Base-by-base conservation (phyloP, 53 echinoderm and acorn worm genomes). In the Hippasteria phrygiana region DNA sequence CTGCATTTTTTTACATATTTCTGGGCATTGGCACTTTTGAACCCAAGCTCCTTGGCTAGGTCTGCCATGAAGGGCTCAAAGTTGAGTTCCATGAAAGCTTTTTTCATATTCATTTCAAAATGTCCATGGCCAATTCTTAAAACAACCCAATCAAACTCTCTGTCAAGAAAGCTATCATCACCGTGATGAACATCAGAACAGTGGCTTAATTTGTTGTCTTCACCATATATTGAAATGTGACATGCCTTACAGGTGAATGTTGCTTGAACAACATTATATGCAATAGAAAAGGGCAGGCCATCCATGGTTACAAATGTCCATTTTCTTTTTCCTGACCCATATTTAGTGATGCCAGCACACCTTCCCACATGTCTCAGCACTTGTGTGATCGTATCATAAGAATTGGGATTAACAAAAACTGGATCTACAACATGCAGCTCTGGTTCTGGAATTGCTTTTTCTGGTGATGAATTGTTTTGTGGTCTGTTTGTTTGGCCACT, bases 101-200 rank as follows among this genome's bases (percentile, higher is more conserved):
- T 87, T 73, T 73, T 74, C 94, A 89, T 91, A 32, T 91, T 94
- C 94, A 94, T 94, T 42, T 94, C 91, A 46, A 86, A 74, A 66
- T 94, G 90, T 6, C 94, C 90, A 74, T 94, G 89, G 32, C 94
- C 94, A 43, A 91, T 91, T 2, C 73, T 28, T 10, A 91, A 64
- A 10, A 91, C 40, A 31, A 92, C 63, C 94, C 94, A 94, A 69
- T 91, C 87, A 79, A 94, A 94, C 46, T 91, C 89, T 26, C 65
- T 48, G 55, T 87, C 73, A 53, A 88, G 71, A 71, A 75, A 62
- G 88, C 77, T 88, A 12, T 74, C 88, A 17, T 46, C 76, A 45
- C 88, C 66, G 1, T 73, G 24, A 73, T 72, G 59, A 55, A 63
- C 29, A 18, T 63, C 88, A 42, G 54, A 28, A n/a, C 78, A 88